phyloP scores from a whole-genome alignment of 2,113 vertebrate species.

The Parotia lawesii region DNA sequence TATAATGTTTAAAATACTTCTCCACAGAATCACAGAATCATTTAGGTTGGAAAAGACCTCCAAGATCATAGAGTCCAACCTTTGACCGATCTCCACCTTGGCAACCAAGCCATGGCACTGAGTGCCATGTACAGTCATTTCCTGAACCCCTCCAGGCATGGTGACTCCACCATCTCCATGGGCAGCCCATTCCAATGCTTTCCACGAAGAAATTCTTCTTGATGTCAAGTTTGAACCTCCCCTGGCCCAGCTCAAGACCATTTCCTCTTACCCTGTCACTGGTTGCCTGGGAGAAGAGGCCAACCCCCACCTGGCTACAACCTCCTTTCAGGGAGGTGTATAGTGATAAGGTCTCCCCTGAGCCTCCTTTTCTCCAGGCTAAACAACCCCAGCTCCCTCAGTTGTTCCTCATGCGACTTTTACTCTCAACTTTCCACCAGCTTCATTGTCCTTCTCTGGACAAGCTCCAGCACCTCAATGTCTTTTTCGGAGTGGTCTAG shows the following conservation, averaged over 20 bases:
- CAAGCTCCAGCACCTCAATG: neutral
- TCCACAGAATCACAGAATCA: neutral
- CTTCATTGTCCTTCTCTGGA: neutral
- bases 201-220: neutral
- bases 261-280: neutral
- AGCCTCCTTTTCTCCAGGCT: neutral
- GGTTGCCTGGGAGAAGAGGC: neutral
- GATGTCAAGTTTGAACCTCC: neutral
- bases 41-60: neutral
- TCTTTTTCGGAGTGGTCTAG: neutral
- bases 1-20: neutral
- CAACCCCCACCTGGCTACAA: accelerated
- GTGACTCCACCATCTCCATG: neutral
- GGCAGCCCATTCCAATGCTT: neutral
- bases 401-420: neutral
- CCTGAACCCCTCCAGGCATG: neutral
- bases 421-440: neutral
- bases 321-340: no score
- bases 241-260: neutral
- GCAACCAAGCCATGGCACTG: neutral
- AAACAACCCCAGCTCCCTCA: neutral
- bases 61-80: neutral
- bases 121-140: neutral
- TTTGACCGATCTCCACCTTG: neutral
- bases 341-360: neutral